Base-by-base conservation (phyloP, 2,113 vertebrate species). In the Nycticorax nycticorax region DNA sequence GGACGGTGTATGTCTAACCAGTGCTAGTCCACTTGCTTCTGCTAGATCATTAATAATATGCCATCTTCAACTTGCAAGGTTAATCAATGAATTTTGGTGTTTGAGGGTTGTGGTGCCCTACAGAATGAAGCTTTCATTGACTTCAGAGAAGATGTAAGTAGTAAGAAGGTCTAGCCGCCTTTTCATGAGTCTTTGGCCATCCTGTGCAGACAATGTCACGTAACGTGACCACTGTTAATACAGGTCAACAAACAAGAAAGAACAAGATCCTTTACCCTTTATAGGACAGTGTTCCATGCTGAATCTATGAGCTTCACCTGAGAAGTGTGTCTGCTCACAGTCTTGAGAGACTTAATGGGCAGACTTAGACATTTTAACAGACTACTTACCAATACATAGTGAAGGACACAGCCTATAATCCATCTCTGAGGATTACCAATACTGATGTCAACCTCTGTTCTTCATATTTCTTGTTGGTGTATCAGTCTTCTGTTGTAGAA, bases 381-480 rank as follows among this genome's bases (percentile, higher is more conserved):
- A 9, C 35, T 74, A 15, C 24, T 81, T 69, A 27, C 39, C 18
- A 52, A 8, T 63, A 28, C 0, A 0, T 50, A 47, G 43, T 37
- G 64, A 74, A 81, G 39, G 59, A 32, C 14, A 28, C 17, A 87
- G 41, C 33, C 28, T 66, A 2, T 53, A 67, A 28, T 67, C 50
- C 8, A 2, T 59, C 19, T 80, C n/a, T 33, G 53, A 74, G 35
- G 24, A 66, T 75, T 89, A 39, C 27, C 23, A 7, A 28, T 55
- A 11, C 26, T 45, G 6, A 62, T 66, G 17, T 59, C 18, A 33
- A 1, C 33, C 8, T 80, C 68, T 76, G 20, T 50, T 63, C 21
- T 45, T 84, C 30, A 15, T n/a, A 22, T n/a, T 53, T 16, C 17
- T 55, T 75, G 39, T 66, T 77, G 12, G 12, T 33, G 21, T 35